Evolutionary conservation across 2,113 vertebrate species (phyloP), one percentile per base, ranked within the genome.

Genomic region (Sander lucioperca): DNA sequence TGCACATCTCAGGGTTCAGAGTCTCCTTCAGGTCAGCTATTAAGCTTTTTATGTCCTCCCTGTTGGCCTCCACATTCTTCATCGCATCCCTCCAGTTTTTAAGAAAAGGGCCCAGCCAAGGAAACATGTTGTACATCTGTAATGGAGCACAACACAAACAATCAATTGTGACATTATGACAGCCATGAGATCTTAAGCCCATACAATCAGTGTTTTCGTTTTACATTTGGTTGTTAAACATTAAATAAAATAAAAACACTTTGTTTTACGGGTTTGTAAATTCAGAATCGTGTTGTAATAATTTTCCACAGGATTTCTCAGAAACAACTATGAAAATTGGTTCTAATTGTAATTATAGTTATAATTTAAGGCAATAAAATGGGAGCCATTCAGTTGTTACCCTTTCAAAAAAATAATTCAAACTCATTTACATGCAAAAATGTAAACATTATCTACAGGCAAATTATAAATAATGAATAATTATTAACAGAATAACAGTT

Each of bases 121-220:
- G 91, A 43, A 91, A 78, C 0, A 66, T 3, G 57, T 88, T 90
- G 47, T 92, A 92, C 0, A 93, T 7, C 93, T 93, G 66, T 56
- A 62, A 87, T 14, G 45, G 27, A 48, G 8, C 12, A 74, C 23
- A 30, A 23, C 5, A 54, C 3, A 16, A 39, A 50, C n/a, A 47
- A 23, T 13, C 0, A 25, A 25, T 48, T 48, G 13, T 48, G 13
- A 48, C 47, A 48, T 48, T 16, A 50, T 2, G 2, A 19, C 15
- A 14, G 43, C 8, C 10, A 23, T 11, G 23, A 62, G 18, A 47
- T 74, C 6, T 36, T 33, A 30, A 33, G 14, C 3, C 2, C 13
- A 69, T 69, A n/a, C 12, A 7, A 45, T 13, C 13, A 48, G 23
- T 23, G 59, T 21, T 62, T 51, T 51, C 9, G 2, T 48, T 48